Conservation (phyloP, 2,113 vertebrate genomes). For the Electrona antarctica region DNA sequence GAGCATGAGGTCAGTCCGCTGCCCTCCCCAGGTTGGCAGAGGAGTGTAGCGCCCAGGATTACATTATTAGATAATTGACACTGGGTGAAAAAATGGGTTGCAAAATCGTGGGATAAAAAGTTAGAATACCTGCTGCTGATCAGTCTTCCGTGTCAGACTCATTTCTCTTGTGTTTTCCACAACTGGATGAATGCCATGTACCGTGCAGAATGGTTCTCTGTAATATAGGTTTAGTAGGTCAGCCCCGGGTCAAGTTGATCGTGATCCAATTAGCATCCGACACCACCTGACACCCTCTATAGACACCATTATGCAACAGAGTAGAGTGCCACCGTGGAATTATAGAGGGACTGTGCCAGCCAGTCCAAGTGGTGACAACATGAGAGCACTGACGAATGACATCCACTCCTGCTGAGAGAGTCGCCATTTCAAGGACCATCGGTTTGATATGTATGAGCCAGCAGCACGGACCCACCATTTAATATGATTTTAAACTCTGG, state of each 20-base stretch:
- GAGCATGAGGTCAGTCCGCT: no score
- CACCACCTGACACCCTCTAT: conserved; percentile 45
- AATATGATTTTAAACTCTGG: no score
- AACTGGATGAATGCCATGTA: conserved; percentile 57
- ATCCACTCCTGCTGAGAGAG: no score
- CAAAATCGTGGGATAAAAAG: background rate
- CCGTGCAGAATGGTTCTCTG: no score
- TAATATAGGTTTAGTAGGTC: conserved; percentile 50
- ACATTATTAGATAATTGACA: no score
- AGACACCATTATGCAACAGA: conserved; percentile 10
- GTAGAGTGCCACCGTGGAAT: conserved; percentile 4
- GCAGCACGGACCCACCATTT: no score
- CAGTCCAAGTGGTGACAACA: no score
- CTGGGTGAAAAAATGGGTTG: no score
- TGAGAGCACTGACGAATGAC: no score
- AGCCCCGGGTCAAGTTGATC: conserved; percentile 59
- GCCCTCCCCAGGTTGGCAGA: no score
- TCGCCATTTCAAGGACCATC: background rate
- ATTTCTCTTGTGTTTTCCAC: conserved; percentile 62
- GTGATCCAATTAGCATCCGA: conserved; percentile 70
- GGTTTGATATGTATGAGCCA: background rate
- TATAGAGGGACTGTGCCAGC: no score
- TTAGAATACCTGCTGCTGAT: conserved; percentile 43
- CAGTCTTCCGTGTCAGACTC: conserved; percentile 38
- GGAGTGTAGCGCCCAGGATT: no score